Base-by-base conservation (phyloP, 2,888 invertebrate species). In the Mythimna lalbum region DNA sequence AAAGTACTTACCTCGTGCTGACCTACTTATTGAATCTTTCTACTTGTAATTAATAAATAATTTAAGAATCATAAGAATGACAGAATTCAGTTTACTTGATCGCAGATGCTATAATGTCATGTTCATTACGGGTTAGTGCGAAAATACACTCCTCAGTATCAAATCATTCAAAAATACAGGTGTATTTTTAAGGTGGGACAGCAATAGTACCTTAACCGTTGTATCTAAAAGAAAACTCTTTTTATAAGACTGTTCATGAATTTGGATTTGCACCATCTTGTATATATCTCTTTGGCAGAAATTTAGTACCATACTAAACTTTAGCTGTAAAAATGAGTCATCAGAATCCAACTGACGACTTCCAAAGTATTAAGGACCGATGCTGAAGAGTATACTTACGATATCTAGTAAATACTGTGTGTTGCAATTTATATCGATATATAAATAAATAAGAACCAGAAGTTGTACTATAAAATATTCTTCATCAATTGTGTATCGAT, bases 351-450 rank as follows among this genome's bases (percentile, higher is more conserved):
- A 33, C 17, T 10, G 21, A 17, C 10, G 0, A 31, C 17, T 5
- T 14, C 0, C 7, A 19, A 0, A 7, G 1, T 19, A n/a, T 2
- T 17, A 7, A 43, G 1, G 17, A 60, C 59, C 39, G 17, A 62
- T 73, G 66, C 66, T 65, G 63, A 80, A 63, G 53, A 65, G 10
- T 63, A 55, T 31, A 6, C 36, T 61, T 56, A 23, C 36, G 7
- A 31, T 14, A 39, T 60, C 19, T 19, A 36, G 73, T 68, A 80
- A 68, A 80, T 80, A 72, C 65, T 72, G 76, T 59, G 72, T 56
- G 59, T 60, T 23, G 23, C 33, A 23, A 50, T 50, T 7, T 9
- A 9, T 12, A 60, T 21, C 19, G 19, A 10, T 43, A n/a, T 2
- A 7, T n/a, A 49, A n/a, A n/a, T 49, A 49, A n/a, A 49, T 19